Conservation (phyloP, 2,888 invertebrate genomes). For the Drosophila lutescens region DNA sequence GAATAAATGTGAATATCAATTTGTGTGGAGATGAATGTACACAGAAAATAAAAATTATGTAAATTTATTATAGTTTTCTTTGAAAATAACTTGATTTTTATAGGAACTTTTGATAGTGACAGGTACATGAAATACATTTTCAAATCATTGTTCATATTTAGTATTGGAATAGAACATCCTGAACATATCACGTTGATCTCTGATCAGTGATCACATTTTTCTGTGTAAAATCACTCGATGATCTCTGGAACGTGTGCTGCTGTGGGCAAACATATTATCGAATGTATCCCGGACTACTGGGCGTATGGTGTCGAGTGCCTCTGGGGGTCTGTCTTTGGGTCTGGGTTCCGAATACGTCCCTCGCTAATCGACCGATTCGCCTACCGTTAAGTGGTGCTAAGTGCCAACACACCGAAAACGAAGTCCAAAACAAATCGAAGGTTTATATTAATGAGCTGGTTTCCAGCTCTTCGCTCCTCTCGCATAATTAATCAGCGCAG, state of each 20-base stretch:
- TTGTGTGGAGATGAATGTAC: conserved; percentile 1
- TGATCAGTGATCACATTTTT: background rate
- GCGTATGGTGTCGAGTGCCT: conserved; percentile 41
- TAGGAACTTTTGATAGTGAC: too few relatives aligned
- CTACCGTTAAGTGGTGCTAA: conserved; percentile 63
- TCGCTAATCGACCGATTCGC: conserved; percentile 52
- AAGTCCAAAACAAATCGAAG: conserved; percentile 36
- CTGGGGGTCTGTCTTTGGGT: conserved; percentile 3
- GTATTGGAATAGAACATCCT: background rate
- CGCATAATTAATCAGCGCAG: conserved; percentile 40
- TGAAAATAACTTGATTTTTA: background rate
- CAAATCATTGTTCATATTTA: too few relatives aligned
- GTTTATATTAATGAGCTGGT: conserved; percentile 39
- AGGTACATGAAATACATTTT: too few relatives aligned
- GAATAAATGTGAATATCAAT: conserved; percentile 10
- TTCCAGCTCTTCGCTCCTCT: conserved; percentile 8
- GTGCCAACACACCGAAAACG: conserved; percentile 41
- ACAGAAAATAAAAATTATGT: background rate
- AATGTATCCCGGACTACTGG: conserved; percentile 25
- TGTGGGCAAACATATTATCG: conserved; percentile 2
- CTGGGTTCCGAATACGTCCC: conserved; percentile 11
- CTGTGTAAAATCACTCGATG: conserved; percentile 17
- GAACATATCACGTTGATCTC: background rate
- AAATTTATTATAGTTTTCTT: background rate
- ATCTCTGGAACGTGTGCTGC: conserved; percentile 24